Evolutionary conservation across 1,140 invertebrate genomes (phyloP), one percentile per base, ranked within the genome.

Genomic region (Drosophila auraria): DNA sequence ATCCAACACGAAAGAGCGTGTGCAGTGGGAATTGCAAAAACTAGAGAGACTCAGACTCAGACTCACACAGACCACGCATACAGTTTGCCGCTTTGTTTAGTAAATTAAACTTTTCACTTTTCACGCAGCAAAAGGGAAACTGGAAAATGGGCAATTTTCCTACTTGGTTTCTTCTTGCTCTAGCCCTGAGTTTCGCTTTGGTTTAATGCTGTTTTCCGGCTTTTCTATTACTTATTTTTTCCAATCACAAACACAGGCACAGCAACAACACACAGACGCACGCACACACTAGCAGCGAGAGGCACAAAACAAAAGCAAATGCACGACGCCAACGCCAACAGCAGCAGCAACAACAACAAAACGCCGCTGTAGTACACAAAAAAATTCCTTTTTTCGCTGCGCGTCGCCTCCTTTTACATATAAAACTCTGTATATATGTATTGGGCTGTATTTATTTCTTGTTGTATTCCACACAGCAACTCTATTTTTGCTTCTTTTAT

Each of bases 101-200:
- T 89, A 89, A 89, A 89, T 89, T 89, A 90, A 89, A 82, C 86
- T 90, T 89, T 89, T 89, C 86, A 89, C 86, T 89, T 89, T 89
- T 68, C 23, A 59, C 20, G 30, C 87, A 63, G 78, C 65, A 80
- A 87, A 57, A 57, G 38, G 82, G 63, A 60, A 59, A 74, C 73
- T 47, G 49, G 54, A 77, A 77, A 77, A 77, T 75, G 54, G 54
- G 54, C 50, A 70, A 78, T 72, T 79, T 79, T 80, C 68, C 36
- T 80, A 36, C 30, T 80, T 64, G 42, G 53, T 72, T 62, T 78
- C 30, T 40, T 17, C 33, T 6, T 11, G 8, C 8, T 8, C 54
- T 5, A 56, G 54, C 54, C 36, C 15, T 40, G 38, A 54, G 25
- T 71, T 64, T 75, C 51, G 50, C 56, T 73, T 77, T 38, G 53